These are phyloP conservation scores for Platygyra sinensis DNA, from an alignment of 64 coral and sea anemone genomes.

Conservation along the genomic window DNA sequence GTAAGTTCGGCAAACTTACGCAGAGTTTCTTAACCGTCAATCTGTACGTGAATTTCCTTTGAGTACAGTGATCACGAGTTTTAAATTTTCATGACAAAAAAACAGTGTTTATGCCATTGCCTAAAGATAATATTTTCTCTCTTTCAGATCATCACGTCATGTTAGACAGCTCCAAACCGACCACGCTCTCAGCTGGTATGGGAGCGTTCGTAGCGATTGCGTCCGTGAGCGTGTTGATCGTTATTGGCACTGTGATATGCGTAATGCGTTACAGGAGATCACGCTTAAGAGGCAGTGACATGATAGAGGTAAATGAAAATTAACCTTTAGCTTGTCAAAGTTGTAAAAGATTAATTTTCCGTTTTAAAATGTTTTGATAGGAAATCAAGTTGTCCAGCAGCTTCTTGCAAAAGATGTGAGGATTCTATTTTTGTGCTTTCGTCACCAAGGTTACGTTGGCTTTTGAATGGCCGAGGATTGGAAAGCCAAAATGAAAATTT, in stretches of 20 bases:
- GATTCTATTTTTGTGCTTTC: too few species aligned
- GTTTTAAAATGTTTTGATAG: background rate
- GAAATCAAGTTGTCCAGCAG: too few species aligned
- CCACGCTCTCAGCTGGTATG: constrained; percentile 63
- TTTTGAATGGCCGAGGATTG: too few species aligned
- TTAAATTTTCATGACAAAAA: background rate
- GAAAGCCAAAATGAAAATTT: too few species aligned
- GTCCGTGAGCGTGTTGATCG: background rate
- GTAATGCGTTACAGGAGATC: constrained; percentile 30
- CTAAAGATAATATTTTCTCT: background rate
- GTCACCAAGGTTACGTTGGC: too few species aligned
- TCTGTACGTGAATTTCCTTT: too few species aligned
- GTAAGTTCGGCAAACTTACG: background rate
- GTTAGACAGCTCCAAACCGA: constrained; percentile 45
- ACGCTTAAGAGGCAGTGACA: background rate
- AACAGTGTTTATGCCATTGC: background rate
- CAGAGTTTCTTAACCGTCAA: background rate
- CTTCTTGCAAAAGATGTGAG: too few species aligned
- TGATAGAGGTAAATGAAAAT: constrained; percentile 20
- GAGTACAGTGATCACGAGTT: too few species aligned
- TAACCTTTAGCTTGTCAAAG: background rate
- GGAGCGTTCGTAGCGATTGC: constrained; percentile 45
- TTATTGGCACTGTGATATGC: constrained; percentile 42
- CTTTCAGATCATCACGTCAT: constrained; percentile 16
- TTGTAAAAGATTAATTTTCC: background rate